Conservation (phyloP, 1,140 invertebrate species). For the Lutraria rhynchaena region DNA sequence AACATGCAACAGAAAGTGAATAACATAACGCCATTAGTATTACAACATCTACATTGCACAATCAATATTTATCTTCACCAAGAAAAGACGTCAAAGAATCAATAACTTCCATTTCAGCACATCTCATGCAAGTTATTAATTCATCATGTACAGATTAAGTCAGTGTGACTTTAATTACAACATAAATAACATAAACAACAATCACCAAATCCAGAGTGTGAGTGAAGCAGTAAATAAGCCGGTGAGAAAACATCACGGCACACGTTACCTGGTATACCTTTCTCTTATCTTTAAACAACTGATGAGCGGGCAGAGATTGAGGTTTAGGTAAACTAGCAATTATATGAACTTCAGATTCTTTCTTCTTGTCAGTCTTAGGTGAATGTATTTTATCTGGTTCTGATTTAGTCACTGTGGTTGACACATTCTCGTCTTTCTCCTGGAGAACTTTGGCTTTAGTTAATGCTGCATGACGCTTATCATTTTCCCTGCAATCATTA, state of each 20-base stretch:
- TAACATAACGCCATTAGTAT: too few species aligned
- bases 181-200: too few species aligned
- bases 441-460: conserved; percentile 63
- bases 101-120: too few species aligned
- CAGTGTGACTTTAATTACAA: too few species aligned
- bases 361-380: conserved; percentile 55
- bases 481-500: conserved; percentile 70
- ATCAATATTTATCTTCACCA: too few species aligned
- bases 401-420: conserved; percentile 9
- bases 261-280: conserved; percentile 66
- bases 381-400: conserved; percentile 59
- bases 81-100: too few species aligned
- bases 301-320: conserved; percentile 73
- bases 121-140: too few species aligned
- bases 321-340: conserved; percentile 77
- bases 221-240: conserved; percentile 8
- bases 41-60: too few species aligned
- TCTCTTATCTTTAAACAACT: conserved; percentile 74
- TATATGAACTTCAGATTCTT: conserved; percentile 67
- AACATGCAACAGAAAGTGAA: too few species aligned
- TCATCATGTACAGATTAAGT: too few species aligned
- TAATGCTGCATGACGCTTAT: conserved; percentile 68
- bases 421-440: conserved; percentile 57
- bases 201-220: too few species aligned
- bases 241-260: conserved; percentile 36